Percentiles rank a stretch among this genome's conserved stretches.
Evolutionary conservation across 2,888 invertebrate genomes (phyloP).

Genomic region (Apodemia duryi): DNA sequence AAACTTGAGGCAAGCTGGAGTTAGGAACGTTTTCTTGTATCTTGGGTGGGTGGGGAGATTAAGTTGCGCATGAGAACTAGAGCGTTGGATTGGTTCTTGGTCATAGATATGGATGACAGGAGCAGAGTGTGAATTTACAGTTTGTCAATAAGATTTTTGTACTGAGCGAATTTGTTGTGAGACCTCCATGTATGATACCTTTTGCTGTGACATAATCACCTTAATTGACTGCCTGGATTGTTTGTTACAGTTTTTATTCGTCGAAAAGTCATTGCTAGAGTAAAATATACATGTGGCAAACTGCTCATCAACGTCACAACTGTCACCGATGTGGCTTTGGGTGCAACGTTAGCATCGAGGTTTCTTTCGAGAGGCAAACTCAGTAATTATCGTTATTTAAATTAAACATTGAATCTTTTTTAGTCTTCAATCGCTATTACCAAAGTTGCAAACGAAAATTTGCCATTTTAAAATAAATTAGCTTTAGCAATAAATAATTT

Average conservation of each 20-base stretch:
- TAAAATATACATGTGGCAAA: neutral
- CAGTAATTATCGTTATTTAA: too few relatives aligned
- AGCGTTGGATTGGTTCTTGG: neutral
- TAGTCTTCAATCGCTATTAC: too few relatives aligned
- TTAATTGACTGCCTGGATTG: neutral
- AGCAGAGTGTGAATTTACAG: neutral
- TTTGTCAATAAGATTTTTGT: neutral
- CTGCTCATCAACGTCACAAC: neutral
- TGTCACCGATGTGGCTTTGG: neutral
- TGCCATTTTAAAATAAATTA: too few relatives aligned
- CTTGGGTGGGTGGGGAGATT: neutral
- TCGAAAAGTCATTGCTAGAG: neutral
- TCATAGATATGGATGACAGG: neutral
- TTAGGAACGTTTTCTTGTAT: neutral
- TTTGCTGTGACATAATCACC: constrained; percentile 7
- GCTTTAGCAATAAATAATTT: too few relatives aligned
- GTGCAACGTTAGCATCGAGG: constrained; percentile 5
- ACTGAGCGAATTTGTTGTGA: neutral
- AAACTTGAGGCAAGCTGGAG: neutral
- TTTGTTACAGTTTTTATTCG: neutral
- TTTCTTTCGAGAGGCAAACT: too few relatives aligned
- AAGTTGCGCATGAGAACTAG: too few relatives aligned
- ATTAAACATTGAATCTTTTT: too few relatives aligned
- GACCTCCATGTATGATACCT: constrained; percentile 1
- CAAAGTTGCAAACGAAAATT: too few relatives aligned